A percentile compares a stretch with the other conserved stretches of the same genome.
Evolutionary conservation across 2,888 invertebrate species (phyloP).

Genomic region (Cephus spinipes): DNA sequence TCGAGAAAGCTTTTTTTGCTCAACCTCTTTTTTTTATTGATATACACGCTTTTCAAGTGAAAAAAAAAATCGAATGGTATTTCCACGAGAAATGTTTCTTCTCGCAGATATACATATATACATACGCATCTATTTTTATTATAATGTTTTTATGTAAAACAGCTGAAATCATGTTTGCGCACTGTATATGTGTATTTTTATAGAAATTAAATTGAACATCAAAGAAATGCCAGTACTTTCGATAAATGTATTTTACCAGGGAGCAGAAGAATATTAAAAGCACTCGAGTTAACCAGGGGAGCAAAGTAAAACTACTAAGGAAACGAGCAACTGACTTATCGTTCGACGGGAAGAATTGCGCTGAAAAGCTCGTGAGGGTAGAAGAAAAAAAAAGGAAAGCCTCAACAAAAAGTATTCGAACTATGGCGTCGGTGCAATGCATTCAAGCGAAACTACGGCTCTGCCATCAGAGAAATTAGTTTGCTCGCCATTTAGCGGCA

Average conservation of each 20-base stretch:
- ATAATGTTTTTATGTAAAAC: not conserved
- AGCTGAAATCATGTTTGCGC: not conserved
- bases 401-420: not conserved
- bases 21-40: not conserved
- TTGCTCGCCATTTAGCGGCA: not conserved
- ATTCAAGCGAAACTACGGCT: not conserved
- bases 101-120: not conserved
- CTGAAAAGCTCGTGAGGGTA: not conserved
- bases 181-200: not conserved
- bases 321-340: not conserved
- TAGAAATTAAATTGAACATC: not conserved
- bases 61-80: not conserved
- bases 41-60: not conserved
- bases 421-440: constrained; percentile 2
- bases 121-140: too few species aligned
- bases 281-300: not conserved
- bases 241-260: not conserved
- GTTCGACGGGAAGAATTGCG: not conserved
- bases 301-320: not conserved
- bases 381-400: not conserved
- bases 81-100: not conserved
- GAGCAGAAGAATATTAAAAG: not conserved
- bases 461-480: constrained; percentile 3
- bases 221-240: not conserved
- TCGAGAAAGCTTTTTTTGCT: not conserved